A percentile compares a stretch with the other conserved stretches of the same genome.
Conservation (phyloP, 2,113 vertebrate species). For the Tupaia tana region DNA sequence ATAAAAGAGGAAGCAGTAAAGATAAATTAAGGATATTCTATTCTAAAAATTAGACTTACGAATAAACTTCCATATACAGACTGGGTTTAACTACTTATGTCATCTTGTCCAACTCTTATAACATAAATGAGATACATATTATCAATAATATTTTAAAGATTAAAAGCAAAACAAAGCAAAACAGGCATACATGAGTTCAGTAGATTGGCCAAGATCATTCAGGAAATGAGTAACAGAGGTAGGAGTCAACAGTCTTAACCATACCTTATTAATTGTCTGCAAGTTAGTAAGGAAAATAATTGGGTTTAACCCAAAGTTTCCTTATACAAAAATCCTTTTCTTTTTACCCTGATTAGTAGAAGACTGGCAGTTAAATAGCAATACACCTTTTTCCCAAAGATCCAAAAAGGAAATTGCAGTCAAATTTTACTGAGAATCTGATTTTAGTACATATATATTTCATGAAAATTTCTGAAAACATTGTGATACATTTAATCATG, state of each 20-base stretch:
- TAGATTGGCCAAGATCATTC: background rate
- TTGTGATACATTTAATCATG: background rate
- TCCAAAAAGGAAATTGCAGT: background rate
- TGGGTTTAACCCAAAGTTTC: background rate
- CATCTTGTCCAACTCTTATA: background rate
- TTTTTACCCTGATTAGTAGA: background rate
- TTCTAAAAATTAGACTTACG: background rate
- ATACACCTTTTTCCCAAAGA: too few species aligned
- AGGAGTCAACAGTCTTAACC: background rate
- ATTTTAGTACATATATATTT: background rate
- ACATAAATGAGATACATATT: background rate
- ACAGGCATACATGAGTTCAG: background rate
- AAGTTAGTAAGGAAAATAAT: background rate
- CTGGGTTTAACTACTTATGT: background rate
- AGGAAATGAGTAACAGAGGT: background rate
- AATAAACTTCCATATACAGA: background rate
- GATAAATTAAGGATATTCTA: background rate
- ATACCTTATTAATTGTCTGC: background rate
- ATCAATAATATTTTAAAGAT: background rate
- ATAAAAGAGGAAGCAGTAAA: background rate
- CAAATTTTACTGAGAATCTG: too few species aligned
- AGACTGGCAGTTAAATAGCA: background rate
- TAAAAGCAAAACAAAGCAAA: background rate
- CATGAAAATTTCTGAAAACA: background rate
- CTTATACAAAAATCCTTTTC: background rate